Base-by-base conservation (phyloP, 2,113 vertebrate genomes). In the Alethe diademata region DNA sequence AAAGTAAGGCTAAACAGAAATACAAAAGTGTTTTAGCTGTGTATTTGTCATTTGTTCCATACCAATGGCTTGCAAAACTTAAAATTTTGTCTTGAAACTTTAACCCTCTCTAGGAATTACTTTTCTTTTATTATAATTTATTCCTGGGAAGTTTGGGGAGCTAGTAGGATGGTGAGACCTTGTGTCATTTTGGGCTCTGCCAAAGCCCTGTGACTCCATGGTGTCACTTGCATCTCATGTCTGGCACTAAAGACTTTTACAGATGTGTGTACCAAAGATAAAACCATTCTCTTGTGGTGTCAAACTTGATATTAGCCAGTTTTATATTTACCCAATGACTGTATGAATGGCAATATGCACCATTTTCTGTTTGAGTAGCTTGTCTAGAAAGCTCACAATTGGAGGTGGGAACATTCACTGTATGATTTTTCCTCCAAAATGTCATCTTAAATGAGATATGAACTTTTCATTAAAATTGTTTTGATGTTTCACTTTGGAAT, bases 171-270 rank as follows among this genome's bases (percentile, higher is more conserved):
- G 38, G 40, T 10, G 10, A 69, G 6, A 60, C n/a, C 18, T 81
- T 14, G 11, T 47, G 13, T 40, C 9, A 2, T 50, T 35, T 75
- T 79, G 17, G 26, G 36, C 56, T 42, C 65, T 60, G 38, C 47
- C 57, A 31, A 17, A 26, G 14, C 26, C 50, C 26, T 51, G 20
- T 1, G 5, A 38, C 25, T 9, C 38, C 2, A 0, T 13, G 29
- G 20, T 43, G 28, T n/a, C 47, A 22, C 45, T 9, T 40, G 43
- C 5, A 0, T 42, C 38, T 66, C 45, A 9, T 20, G 29, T 25
- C 23, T 11, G 29, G n/a, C 42, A 51, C 9, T 29, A 50, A 25
- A 14, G 43, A 25, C 29, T 24, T 67, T 79, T 20, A 18, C 16
- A 78, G 24, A 19, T 20, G n/a, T 42, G 5, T 29, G 18, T 29